These are phyloP conservation scores for Salvelinus sp. DNA, from an alignment of 2,113 vertebrate species.

Conservation along the genomic window DNA sequence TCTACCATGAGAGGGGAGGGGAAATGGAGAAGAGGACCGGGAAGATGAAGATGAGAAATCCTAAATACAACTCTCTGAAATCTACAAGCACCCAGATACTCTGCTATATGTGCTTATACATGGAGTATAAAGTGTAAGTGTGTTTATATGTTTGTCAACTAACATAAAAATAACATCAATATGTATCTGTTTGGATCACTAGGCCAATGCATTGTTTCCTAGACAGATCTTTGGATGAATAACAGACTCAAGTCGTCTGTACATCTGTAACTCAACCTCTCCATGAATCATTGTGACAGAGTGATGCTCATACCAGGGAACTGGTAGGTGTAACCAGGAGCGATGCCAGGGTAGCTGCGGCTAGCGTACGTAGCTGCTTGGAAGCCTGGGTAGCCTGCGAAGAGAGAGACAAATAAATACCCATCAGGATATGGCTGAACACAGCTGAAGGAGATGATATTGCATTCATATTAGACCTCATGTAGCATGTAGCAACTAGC, in stretches of 20 bases:
- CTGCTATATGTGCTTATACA: not conserved
- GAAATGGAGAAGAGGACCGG: not conserved
- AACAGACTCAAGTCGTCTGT: too few relatives aligned
- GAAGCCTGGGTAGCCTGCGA: slow-evolving; percentile 90
- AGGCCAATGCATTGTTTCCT: too few relatives aligned
- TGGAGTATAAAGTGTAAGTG: not conserved
- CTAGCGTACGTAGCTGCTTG: slow-evolving; percentile 93
- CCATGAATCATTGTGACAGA: not conserved
- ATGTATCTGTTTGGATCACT: too few relatives aligned
- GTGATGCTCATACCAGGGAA: slow-evolving; percentile 82
- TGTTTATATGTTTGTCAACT: not conserved
- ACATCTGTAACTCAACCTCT: not conserved
- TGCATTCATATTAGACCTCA: too few relatives aligned
- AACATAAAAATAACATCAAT: not conserved
- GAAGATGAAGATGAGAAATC: not conserved
- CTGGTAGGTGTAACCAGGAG: slow-evolving; percentile 94
- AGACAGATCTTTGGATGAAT: too few relatives aligned
- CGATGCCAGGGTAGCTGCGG: slow-evolving; percentile 90
- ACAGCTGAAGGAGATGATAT: too few relatives aligned
- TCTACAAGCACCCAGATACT: slow-evolving; percentile 32
- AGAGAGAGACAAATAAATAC: not conserved
- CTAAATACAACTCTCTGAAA: slow-evolving; percentile 23
- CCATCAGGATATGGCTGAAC: too few relatives aligned
- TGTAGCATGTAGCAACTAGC: too few relatives aligned
- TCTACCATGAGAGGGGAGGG: too few relatives aligned